Evolutionary conservation across 2,797 vertebrate genomes (phyloP).

Genomic region (Xerus rutilus): DNA sequence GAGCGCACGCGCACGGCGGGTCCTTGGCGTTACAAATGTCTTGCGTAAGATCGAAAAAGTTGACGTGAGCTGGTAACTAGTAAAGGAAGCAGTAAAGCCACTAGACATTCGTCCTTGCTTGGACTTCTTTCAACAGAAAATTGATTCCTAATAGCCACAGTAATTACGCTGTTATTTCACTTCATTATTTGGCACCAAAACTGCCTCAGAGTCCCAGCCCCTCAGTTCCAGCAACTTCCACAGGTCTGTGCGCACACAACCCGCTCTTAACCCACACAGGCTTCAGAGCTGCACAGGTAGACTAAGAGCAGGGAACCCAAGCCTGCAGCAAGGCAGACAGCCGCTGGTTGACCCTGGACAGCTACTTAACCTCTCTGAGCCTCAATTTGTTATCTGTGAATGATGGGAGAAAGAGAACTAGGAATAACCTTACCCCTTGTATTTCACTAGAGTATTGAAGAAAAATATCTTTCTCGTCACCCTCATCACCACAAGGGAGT

Average conservation of each 20-base stretch:
- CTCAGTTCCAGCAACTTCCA: neutral
- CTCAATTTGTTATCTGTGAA: conserved; percentile 10
- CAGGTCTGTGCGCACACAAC: neutral
- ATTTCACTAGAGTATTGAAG: neutral
- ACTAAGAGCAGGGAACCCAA: neutral
- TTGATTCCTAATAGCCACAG: neutral
- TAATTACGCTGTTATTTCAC: neutral
- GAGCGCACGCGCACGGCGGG: neutral
- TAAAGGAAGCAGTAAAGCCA: neutral
- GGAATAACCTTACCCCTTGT: neutral
- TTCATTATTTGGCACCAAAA: neutral
- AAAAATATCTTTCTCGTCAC: neutral
- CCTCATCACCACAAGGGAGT: neutral
- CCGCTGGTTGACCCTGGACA: neutral
- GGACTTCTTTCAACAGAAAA: neutral
- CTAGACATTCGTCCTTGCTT: neutral
- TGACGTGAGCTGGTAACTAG: neutral
- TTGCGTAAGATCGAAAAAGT: neutral
- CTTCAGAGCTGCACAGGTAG: neutral
- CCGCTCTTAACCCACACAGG: neutral
- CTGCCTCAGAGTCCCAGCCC: neutral
- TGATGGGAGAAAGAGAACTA: neutral
- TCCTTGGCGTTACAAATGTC: conserved; percentile 9
- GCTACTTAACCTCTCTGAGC: neutral
- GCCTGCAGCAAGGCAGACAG: neutral